Evolutionary conservation across 1,140 invertebrate genomes (phyloP).

Genomic region (Nephila pilipes): DNA sequence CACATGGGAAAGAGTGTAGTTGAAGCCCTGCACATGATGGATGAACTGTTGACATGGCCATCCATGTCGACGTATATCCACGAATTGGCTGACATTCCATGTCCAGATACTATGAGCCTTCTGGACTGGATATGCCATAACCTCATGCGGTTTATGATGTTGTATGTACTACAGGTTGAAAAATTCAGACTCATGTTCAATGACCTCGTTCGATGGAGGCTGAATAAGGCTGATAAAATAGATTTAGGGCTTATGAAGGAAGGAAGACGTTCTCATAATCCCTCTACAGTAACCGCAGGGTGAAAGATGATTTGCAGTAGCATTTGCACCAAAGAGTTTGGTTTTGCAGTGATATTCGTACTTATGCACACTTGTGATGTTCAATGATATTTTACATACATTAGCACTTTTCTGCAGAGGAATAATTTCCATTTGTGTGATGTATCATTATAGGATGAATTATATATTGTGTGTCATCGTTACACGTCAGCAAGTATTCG

Average conservation of each 20-base stretch:
- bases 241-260: slow-evolving; percentile 15
- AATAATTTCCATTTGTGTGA: too few relatives aligned
- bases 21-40: slow-evolving; percentile 31
- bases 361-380: background rate
- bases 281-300: background rate
- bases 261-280: background rate
- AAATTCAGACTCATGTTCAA: slow-evolving; percentile 44
- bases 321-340: background rate
- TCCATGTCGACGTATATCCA: slow-evolving; percentile 36
- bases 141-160: slow-evolving; percentile 34
- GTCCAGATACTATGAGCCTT: slow-evolving; percentile 10
- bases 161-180: background rate
- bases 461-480: too few relatives aligned
- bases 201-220: slow-evolving; percentile 42
- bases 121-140: slow-evolving; percentile 19
- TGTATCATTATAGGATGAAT: too few relatives aligned
- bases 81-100: slow-evolving; percentile 47
- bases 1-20: slow-evolving; percentile 55
- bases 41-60: slow-evolving; percentile 14
- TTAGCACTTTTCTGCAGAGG: too few relatives aligned
- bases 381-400: too few relatives aligned
- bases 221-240: slow-evolving; percentile 44
- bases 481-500: too few relatives aligned
- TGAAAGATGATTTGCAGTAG: background rate
- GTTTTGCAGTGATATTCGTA: background rate